These are phyloP conservation scores for Chorisops tibialis DNA, from an alignment of 2,888 invertebrate species.

Conservation along the genomic window DNA sequence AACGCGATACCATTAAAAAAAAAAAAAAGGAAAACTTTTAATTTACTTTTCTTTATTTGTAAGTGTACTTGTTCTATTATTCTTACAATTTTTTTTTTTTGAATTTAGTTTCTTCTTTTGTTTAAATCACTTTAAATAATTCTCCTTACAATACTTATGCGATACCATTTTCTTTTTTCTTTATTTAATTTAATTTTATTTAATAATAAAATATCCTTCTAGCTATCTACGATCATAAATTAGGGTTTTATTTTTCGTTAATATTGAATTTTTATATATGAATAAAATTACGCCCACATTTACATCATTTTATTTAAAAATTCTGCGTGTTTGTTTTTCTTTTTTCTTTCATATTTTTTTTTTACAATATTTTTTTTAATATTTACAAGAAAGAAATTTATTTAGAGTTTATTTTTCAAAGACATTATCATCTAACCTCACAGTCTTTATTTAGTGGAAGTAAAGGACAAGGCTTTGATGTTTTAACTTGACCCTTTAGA, in stretches of 20 bases:
- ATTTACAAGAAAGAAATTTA: background rate
- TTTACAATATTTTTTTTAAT: constrained; percentile 2
- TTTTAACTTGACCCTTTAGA: constrained; percentile 33
- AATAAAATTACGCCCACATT: too few relatives aligned
- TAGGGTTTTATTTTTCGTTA: too few relatives aligned
- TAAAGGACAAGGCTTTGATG: constrained; percentile 38
- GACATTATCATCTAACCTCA: constrained; percentile 79
- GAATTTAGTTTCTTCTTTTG: too few relatives aligned
- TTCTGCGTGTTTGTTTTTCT: too few relatives aligned
- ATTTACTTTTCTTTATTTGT: constrained; percentile 11
- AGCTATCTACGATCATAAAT: constrained; percentile 12
- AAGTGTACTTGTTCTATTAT: constrained; percentile 6
- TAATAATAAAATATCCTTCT: constrained; percentile 21
- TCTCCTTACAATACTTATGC: constrained; percentile 21
- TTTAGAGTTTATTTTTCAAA: background rate
- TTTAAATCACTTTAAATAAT: constrained; percentile 23
- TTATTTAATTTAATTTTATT: constrained; percentile 3
- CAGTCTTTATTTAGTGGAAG: constrained; percentile 74
- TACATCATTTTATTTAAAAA: constrained; percentile 10
- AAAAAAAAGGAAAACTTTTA: background rate
- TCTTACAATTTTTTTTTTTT: constrained; percentile 1
- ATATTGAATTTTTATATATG: too few relatives aligned
- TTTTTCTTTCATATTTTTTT: too few relatives aligned
- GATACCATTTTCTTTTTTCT: constrained; percentile 5
- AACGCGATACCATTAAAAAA: too few relatives aligned